A percentile compares a stretch with the other conserved stretches of the same genome.
Evolutionary conservation across 2,888 invertebrate genomes (phyloP).

Genomic region (Ferrisia virgata): DNA sequence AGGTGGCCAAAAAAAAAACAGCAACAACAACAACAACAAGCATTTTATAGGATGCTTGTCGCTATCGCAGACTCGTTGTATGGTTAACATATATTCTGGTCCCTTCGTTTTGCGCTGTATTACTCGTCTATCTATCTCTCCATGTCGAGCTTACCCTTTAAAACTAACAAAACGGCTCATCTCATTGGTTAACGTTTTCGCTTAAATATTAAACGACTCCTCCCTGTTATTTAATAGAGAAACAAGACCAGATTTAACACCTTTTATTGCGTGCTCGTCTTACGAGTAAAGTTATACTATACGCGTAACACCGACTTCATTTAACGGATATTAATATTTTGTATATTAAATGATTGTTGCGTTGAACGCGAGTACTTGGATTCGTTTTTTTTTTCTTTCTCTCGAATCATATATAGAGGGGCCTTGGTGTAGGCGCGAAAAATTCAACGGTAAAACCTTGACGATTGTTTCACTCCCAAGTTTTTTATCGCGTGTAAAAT

Average conservation of each 20-base stretch:
- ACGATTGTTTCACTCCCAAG: too few relatives aligned
- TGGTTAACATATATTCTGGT: conserved; percentile 2
- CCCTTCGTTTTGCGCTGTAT: conserved; percentile 1
- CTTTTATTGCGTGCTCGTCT: conserved; percentile 11
- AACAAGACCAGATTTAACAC: conserved; percentile 30
- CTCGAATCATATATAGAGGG: neutral
- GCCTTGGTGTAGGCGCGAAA: too few relatives aligned
- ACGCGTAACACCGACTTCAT: neutral
- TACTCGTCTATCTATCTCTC: neutral
- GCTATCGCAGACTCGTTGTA: neutral
- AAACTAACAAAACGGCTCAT: conserved; percentile 23
- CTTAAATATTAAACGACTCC: conserved; percentile 42
- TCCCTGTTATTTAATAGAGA: conserved; percentile 24
- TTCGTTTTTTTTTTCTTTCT: too few relatives aligned
- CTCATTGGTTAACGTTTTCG: conserved; percentile 36
- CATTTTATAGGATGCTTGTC: neutral
- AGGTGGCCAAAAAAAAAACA: neutral
- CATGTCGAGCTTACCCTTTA: conserved; percentile 18
- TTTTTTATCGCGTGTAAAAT: too few relatives aligned
- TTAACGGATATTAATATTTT: neutral
- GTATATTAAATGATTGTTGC: neutral
- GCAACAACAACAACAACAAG: neutral
- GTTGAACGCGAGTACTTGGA: too few relatives aligned
- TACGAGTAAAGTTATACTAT: too few relatives aligned
- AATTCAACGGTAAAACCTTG: too few relatives aligned